Evolutionary conservation across 2,888 invertebrate genomes (phyloP).

Genomic region (Vannuccia rotundouncinata): DNA sequence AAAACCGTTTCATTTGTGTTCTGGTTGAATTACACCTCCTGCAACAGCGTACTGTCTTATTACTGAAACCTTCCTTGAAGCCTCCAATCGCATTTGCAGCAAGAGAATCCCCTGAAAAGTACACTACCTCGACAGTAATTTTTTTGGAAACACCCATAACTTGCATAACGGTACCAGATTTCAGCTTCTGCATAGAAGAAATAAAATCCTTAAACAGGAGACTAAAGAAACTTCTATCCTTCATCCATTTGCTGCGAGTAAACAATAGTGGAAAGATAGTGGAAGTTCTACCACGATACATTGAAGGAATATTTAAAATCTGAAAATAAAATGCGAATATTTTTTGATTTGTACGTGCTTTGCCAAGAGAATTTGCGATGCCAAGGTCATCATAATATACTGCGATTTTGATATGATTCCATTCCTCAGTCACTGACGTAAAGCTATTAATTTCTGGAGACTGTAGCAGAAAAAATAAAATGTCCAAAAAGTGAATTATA

Average conservation of each 20-base stretch:
- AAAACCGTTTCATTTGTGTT: slow-evolving; percentile 1
- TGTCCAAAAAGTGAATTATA: neutral
- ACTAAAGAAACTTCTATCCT: neutral
- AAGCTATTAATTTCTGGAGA: slow-evolving; percentile 2
- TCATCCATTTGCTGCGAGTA: neutral
- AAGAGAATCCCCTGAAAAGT: neutral
- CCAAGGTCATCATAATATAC: neutral
- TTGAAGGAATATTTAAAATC: neutral
- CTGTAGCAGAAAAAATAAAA: neutral
- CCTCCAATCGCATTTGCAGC: neutral
- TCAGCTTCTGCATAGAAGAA: neutral
- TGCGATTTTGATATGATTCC: neutral
- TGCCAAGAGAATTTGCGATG: neutral
- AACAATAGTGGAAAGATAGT: neutral
- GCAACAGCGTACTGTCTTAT: slow-evolving; percentile 8
- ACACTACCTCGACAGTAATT: neutral
- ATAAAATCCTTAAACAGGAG: neutral
- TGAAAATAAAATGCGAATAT: neutral
- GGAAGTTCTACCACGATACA: neutral
- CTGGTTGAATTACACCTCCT: slow-evolving; percentile 3
- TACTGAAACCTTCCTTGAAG: slow-evolving; percentile 13
- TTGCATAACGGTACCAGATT: neutral
- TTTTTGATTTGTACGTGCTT: neutral
- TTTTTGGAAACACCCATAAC: neutral
- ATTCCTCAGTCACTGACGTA: neutral